Conservation (phyloP, 2,113 vertebrate species). For the Tenrec ecaudatus region DNA sequence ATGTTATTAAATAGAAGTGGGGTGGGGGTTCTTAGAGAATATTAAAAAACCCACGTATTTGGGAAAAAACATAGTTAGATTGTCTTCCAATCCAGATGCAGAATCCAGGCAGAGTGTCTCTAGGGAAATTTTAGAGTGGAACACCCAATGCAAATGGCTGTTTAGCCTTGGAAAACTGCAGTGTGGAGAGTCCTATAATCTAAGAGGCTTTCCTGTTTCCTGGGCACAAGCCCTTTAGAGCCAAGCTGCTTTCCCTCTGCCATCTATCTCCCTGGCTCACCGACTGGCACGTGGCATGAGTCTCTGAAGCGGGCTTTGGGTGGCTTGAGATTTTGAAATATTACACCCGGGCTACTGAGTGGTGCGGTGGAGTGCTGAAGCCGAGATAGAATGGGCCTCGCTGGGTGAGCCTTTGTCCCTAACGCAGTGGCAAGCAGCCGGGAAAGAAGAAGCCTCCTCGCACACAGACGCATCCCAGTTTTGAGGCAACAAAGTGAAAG, state of each 20-base stretch:
- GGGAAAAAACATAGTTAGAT: too few relatives aligned
- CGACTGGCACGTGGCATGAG: neutral
- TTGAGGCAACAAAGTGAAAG: slow-evolving; percentile 70
- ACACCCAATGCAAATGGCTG: too few relatives aligned
- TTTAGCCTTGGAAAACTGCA: too few relatives aligned
- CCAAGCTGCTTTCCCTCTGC: too few relatives aligned
- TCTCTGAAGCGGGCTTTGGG: slow-evolving; percentile 41
- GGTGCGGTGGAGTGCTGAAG: slow-evolving; percentile 56
- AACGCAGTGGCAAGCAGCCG: slow-evolving; percentile 64
- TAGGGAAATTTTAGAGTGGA: too few relatives aligned
- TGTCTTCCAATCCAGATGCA: too few relatives aligned
- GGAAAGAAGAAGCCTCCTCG: slow-evolving; percentile 10
- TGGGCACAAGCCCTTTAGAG: neutral
- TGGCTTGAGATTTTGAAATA: slow-evolving; percentile 44
- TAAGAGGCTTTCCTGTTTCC: too few relatives aligned
- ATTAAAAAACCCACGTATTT: too few relatives aligned
- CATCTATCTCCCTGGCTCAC: neutral
- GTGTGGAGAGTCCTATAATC: too few relatives aligned
- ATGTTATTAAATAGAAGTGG: too few relatives aligned
- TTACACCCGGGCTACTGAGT: slow-evolving; percentile 53
- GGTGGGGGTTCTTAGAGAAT: too few relatives aligned
- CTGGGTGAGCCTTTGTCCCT: slow-evolving; percentile 53
- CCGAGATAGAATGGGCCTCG: slow-evolving; percentile 43
- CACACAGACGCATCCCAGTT: slow-evolving; percentile 31
- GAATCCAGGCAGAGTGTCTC: too few relatives aligned